Base-by-base conservation (phyloP, 2,888 invertebrate species). In the Synanthedon tipuliformis region DNA sequence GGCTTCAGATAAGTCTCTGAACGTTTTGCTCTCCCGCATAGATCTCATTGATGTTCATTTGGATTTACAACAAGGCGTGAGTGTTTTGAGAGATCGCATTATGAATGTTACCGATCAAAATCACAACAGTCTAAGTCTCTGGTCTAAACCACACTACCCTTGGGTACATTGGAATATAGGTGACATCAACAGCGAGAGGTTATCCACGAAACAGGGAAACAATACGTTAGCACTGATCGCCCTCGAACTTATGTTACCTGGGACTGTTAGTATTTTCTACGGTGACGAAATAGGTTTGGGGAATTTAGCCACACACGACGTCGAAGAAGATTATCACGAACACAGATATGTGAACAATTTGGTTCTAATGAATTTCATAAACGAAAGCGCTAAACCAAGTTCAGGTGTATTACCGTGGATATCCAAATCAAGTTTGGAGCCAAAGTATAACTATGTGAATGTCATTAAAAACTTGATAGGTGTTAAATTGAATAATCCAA, bases 261-360 rank as follows among this genome's bases (percentile, higher is more conserved):
- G 90, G 8, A 95, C 96, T 1, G 91, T 95, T 0, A 94, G 92
- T 61, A 91, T 96, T 63, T 95, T 96, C 78, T 97, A 97, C 75
- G 97, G 97, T 0, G 96, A 97, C 75, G 97, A 97, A 88, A 91
- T 97, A 57, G 93, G 93, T 1, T 81, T 95, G 60, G 85, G 88
- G 50, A 90, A 92, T 59, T 70, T 89, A 2, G 68, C 83, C 48
- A 64, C 75, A 40, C 63, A 73, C 48, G 89, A 90, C 63, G 79
- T 89, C 4, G 85, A 90, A 60, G 83, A 83, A 53, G 91, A 92
- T 65, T 88, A 89, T 55, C 83, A 86, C 57, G 90, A 90, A 63
- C 84, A 89, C 41, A 85, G 88, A 61, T 89, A 92, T 66, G 73
- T 92, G 12, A 91, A 92, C 61, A 93, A 94, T 68, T 77, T 94